phyloP scores from a whole-genome alignment of 2,113 vertebrate species.

The Melanerpes formicivorus region DNA sequence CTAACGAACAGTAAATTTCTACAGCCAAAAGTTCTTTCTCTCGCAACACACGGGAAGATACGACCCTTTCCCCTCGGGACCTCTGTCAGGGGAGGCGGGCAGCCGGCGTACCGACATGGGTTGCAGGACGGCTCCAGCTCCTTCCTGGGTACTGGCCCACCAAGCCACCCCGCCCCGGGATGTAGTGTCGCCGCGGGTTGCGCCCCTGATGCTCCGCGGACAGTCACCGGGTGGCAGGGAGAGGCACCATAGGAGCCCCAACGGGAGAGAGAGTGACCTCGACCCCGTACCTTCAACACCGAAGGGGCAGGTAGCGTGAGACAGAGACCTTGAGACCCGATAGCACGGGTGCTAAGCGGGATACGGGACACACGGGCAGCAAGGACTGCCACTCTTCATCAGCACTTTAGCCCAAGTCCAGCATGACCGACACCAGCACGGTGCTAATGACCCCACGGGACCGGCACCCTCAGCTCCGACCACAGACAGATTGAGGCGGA shows the following conservation, averaged over 20 bases:
- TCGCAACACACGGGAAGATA: not conserved
- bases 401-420: not conserved
- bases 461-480: too few species aligned
- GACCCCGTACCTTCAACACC: not conserved
- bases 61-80: not conserved
- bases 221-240: not conserved
- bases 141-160: accelerated
- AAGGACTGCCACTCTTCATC: too few species aligned
- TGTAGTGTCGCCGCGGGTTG: too few species aligned
- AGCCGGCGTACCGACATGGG: too few species aligned
- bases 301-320: too few species aligned
- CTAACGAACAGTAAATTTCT: accelerated
- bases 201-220: too few species aligned
- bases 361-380: too few species aligned
- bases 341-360: too few species aligned
- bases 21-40: not conserved
- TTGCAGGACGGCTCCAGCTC: too few species aligned
- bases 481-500: accelerated
- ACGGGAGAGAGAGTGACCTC: not conserved
- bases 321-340: not conserved
- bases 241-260: not conserved
- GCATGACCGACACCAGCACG: not conserved
- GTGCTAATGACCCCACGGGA: not conserved
- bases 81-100: accelerated
- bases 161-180: not conserved